Evolutionary conservation across 2,888 invertebrate species (phyloP).

Genomic region (Nemotelus nigrinus): DNA sequence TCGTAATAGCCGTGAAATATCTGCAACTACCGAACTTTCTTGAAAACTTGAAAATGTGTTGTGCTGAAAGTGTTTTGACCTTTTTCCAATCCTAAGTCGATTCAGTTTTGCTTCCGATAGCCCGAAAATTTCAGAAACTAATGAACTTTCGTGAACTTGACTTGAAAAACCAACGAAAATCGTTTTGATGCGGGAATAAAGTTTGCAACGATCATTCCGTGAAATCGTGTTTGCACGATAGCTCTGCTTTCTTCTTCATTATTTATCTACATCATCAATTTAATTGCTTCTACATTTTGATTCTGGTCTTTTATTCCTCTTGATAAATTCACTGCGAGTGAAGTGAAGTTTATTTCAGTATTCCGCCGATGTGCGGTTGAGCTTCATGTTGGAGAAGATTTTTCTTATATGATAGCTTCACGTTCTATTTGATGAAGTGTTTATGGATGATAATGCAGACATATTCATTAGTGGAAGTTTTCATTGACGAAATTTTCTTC

Average conservation of each 20-base stretch:
- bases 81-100: slow-evolving; percentile 47
- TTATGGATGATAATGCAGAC: neutral
- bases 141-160: slow-evolving; percentile 38
- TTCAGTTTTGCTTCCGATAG: neutral
- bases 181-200: neutral
- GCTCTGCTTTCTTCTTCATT: slow-evolving; percentile 28
- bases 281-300: slow-evolving; percentile 21
- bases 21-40: too few relatives aligned
- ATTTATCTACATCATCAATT: slow-evolving; percentile 17
- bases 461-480: neutral
- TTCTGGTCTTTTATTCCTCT: neutral
- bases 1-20: too few relatives aligned
- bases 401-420: neutral
- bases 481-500: neutral
- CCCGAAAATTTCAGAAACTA: slow-evolving; percentile 32
- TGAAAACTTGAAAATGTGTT: slow-evolving; percentile 8
- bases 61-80: slow-evolving; percentile 48
- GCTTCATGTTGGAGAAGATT: too few relatives aligned
- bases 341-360: neutral
- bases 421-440: slow-evolving; percentile 17
- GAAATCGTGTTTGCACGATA: slow-evolving; percentile 31
- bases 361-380: neutral
- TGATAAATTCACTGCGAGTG: slow-evolving; percentile 5
- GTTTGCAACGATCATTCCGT: slow-evolving; percentile 15
- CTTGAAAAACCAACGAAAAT: neutral